phyloP scores from a whole-genome alignment of 2,113 vertebrate species.

The Pantherophis guttatus region DNA sequence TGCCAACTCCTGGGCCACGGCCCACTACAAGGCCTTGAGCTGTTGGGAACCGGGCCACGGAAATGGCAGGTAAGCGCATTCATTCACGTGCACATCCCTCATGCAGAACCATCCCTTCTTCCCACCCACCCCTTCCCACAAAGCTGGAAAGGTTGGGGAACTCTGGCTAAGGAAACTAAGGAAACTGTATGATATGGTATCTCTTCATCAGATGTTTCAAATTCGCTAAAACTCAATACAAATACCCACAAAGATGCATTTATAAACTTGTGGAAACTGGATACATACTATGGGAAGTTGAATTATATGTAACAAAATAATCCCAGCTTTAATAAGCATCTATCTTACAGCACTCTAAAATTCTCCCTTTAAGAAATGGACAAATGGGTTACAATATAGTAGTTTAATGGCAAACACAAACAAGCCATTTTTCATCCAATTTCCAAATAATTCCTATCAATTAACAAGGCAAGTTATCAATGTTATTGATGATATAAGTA shows the following conservation, averaged over 20 bases:
- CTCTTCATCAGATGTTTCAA: background rate
- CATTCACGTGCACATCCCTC: background rate
- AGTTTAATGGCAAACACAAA: background rate
- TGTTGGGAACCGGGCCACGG: background rate
- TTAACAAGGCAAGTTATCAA: background rate
- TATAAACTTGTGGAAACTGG: background rate
- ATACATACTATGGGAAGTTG: no score
- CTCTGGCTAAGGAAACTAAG: background rate
- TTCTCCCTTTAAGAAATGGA: no score
- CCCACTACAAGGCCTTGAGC: background rate
- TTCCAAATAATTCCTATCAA: background rate
- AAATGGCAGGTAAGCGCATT: background rate
- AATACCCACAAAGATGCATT: background rate
- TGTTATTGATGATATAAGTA: background rate
- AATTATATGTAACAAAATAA: background rate
- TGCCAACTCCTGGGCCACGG: accelerated
- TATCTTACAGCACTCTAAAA: background rate
- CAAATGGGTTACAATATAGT: background rate
- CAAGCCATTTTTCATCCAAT: background rate
- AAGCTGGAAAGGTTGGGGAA: background rate
- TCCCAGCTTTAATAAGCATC: background rate
- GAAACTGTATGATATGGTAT: background rate
- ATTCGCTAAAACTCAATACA: background rate
- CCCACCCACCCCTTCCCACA: background rate
- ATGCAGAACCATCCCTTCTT: background rate